Evolutionary conservation across 2,797 vertebrate genomes (phyloP), one percentile per base, ranked within the genome.

Genomic region (Denticeps clupeoides): DNA sequence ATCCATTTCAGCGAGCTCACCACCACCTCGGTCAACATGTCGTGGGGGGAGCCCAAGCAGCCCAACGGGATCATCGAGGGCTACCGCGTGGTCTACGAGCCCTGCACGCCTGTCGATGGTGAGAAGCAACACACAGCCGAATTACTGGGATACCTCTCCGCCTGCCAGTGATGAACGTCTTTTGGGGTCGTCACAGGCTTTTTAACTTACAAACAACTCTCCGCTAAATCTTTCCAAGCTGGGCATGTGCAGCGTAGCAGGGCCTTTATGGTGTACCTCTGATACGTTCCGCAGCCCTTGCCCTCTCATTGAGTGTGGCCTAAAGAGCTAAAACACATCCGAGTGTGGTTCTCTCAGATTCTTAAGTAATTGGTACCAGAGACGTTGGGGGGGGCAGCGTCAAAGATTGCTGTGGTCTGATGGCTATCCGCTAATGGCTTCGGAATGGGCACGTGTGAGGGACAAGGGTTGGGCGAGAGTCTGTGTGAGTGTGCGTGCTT

Each of bases 1-100:
- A 84, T 91, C 71, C 79, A 75, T 19, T 91, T 91, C 73, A 87
- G 87, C 2, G 89, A 91, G 53, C 74, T 91, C 69, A 90, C 88
- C 70, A 90, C 88, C 9, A 88, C 87, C 0, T 89, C 89, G 0
- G 87, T 91, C 64, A 91, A 91, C 1, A 84, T 90, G 67, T 90
- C 88, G 47, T 90, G 89, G 89, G 88, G 84, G 18, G 80, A 84
- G 0, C 89, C 89, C 0, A 63, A 54, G 1, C 82, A 82, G 59
- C 87, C 87, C 68, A 91, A 90, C 0, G 89, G 89, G 0, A 9
- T 89, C 62, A 80, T 91, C 0, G 87, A 87, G 57, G 87, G 89
- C 38, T 90, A 88, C 67, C 64, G 85, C 41, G 76, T 89, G 50
- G 77, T 89, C 51, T 90, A 90, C 0, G 87, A 91, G 56, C 89